Evolutionary conservation across 2,888 invertebrate genomes (phyloP), one percentile per base, ranked within the genome.

Genomic region (Eumerus sabulonum): DNA sequence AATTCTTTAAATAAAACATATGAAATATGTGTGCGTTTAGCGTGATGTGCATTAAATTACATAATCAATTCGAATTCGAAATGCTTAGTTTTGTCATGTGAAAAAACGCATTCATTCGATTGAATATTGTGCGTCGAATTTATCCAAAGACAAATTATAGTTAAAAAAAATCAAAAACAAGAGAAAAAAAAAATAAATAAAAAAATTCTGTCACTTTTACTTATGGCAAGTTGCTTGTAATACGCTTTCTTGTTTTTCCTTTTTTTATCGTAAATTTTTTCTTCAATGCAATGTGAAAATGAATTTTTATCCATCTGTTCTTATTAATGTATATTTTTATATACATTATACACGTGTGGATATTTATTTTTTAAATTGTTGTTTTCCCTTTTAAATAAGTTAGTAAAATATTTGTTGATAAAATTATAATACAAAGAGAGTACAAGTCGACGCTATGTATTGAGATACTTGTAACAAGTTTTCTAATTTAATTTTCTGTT

Each of bases 341-440:
- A 53, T 56, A 48, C 48, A 11, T 47, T 27, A 45, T 73, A 36
- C 44, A 42, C 44, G 40, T 56, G 35, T 4, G 27, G 27, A 27
- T 27, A 27, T 27, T 27, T 27, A 7, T 4, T 27, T 72, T 73
- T n/a, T n/a, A n/a, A n/a, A n/a, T n/a, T n/a, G n/a, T 67, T 54
- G 40, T 59, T 64, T 27, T 27, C 27, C 7, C 7, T 2, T 27
- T 56, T 59, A 79, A 79, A 74, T 79, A 79, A 74, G 59, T 74
- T 79, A 79, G 60, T 79, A 77, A 63, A 79, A 74, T 79, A 63
- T 74, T 79, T 79, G 40, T 79, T 63, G 60, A 70, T 74, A 36
- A 73, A 79, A 79, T 79, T 73, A 79, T 79, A 79, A 79, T 79
- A 79, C 79, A 74, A 79, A 70, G 74, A 74, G 74, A 79, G 70